A percentile compares a stretch with the other conserved stretches of the same genome.
These are phyloP conservation scores for Brachynemurus nebulosus DNA, from an alignment of 2,888 invertebrate species.

Conservation along the genomic window DNA sequence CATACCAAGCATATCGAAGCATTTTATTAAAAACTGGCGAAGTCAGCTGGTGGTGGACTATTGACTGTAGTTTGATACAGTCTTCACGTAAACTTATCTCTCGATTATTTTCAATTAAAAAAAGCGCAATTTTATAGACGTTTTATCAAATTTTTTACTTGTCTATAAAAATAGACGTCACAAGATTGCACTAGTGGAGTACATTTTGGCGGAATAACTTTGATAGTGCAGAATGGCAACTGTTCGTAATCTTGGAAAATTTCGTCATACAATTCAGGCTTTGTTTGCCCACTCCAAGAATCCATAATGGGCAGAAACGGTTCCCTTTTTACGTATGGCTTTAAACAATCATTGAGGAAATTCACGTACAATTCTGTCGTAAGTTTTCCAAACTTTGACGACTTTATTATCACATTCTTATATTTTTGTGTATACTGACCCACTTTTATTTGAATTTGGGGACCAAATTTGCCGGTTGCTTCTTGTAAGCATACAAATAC, in stretches of 20 bases:
- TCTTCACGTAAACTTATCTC: too few species aligned
- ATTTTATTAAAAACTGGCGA: too few species aligned
- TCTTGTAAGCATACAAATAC: slow-evolving; percentile 17
- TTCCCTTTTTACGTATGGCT: slow-evolving; percentile 13
- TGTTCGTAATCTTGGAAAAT: slow-evolving; percentile 13
- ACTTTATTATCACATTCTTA: slow-evolving; percentile 14
- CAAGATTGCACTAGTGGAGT: too few species aligned
- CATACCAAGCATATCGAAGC: slow-evolving; percentile 17
- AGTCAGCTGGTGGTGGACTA: too few species aligned
- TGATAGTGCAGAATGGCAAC: slow-evolving; percentile 13
- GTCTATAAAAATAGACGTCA: too few species aligned
- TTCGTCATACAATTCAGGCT: too few species aligned
- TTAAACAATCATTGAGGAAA: slow-evolving; percentile 13
- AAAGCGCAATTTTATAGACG: slow-evolving; percentile 12
- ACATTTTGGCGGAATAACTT: too few species aligned
- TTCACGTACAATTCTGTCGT: too few species aligned
- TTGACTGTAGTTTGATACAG: too few species aligned
- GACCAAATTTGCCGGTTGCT: slow-evolving; percentile 13
- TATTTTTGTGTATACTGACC: slow-evolving; percentile 12
- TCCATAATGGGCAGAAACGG: slow-evolving; percentile 15
- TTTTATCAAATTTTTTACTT: slow-evolving; percentile 16
- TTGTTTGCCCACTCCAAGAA: slow-evolving; percentile 18
- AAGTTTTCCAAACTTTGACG: slow-evolving; percentile 17
- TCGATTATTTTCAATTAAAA: slow-evolving; percentile 12
- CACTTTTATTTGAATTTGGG: slow-evolving; percentile 11